Base-by-base conservation (phyloP, 2,888 invertebrate genomes). In the Meliscaeva auricollis region DNA sequence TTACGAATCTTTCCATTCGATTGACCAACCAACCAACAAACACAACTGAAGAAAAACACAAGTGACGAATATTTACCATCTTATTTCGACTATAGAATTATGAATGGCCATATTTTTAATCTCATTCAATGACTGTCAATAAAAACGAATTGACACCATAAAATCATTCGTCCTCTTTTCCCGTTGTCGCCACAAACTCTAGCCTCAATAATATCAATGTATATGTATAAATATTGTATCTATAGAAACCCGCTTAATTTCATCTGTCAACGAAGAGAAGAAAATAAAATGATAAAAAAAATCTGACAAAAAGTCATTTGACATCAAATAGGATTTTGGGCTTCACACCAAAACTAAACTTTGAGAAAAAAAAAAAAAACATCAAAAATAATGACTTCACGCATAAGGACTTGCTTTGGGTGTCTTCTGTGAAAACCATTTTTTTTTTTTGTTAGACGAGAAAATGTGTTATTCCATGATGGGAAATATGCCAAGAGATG, bases 141-240 rank as follows among this genome's bases (percentile, higher is more conserved):
- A 88, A 88, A 88, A 88, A 87, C 75, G 87, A 88, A 88, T 88
- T 87, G 88, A 88, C 88, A 88, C 87, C 87, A 88, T 88, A 88
- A 88, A 88, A 87, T 81, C 35, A 85, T 81, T 82, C 72, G 70
- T 85, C 32, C 75, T 58, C 38, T 44, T 48, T 69, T 77, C 32
- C 50, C 26, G 48, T 38, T 76, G 85, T 76, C 85, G 73, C 85
- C 81, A 73, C 62, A 69, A 56, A 54, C 46, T 66, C 44, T 46
- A 48, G 46, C 35, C 46, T 9, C 38, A 1, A 38, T n/a, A n/a
- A n/a, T n/a, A n/a, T n/a, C n/a, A 38, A 9, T 38, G 38, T 84
- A 26, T 15, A 38, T 15, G 54, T 68, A 62, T 66, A 81, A 0
- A 2, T 56, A 17, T 5, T 4, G 26, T 26, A 26, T 26, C 4